Percentiles rank a stretch among this genome's conserved stretches.
Conservation (phyloP, 2,888 invertebrate species). For the Crepidodera aurea region DNA sequence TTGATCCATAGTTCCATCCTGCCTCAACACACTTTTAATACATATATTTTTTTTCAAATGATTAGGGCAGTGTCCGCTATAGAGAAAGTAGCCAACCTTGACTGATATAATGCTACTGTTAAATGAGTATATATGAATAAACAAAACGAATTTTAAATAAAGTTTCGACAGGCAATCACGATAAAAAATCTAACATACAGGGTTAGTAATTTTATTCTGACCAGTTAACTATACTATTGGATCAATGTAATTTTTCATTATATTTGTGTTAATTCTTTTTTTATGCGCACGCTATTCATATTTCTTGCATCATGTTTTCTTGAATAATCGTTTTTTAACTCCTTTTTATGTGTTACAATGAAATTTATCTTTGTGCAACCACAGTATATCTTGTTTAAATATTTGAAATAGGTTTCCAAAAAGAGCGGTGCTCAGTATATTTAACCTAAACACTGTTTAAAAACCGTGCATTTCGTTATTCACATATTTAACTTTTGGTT, state of each 20-base stretch:
- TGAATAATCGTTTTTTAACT: background rate
- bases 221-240: too few relatives aligned
- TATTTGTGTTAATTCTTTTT: too few relatives aligned
- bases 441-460: slow-evolving; percentile 20
- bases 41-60: slow-evolving; percentile 29
- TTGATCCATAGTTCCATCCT: slow-evolving; percentile 9
- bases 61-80: slow-evolving; percentile 48
- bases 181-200: too few relatives aligned
- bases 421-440: background rate
- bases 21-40: slow-evolving; percentile 1
- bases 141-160: background rate
- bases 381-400: slow-evolving; percentile 24
- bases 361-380: slow-evolving; percentile 17
- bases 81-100: slow-evolving; percentile 54
- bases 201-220: too few relatives aligned
- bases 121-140: slow-evolving; percentile 1
- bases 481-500: slow-evolving; percentile 5
- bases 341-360: background rate
- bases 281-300: too few relatives aligned
- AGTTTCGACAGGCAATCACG: background rate
- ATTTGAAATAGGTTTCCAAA: slow-evolving; percentile 21
- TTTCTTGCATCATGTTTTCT: background rate
- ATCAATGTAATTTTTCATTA: too few relatives aligned
- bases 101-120: slow-evolving; percentile 46
- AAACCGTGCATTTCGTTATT: background rate